Evolutionary conservation across 2,888 invertebrate genomes (phyloP), one percentile per base, ranked within the genome.

Genomic region (Seira ritae): DNA sequence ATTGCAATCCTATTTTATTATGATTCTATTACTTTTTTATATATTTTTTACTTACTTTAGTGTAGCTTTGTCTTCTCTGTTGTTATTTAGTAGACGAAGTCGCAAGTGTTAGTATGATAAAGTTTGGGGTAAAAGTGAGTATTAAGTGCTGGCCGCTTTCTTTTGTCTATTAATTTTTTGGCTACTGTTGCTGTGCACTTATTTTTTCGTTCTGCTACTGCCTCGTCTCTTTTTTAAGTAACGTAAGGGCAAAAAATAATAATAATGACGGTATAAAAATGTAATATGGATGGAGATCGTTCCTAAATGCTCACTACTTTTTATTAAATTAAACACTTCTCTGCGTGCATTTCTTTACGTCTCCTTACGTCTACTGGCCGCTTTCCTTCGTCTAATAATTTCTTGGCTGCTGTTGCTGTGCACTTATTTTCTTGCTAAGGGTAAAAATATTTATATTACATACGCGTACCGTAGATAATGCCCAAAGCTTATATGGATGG

Each of bases 371-470:
- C 65, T 76, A 68, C 76, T 76, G 76, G 68, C 76, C 76, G 68
- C 76, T 76, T 76, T 76, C 68, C 55, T 68, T 60, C 76, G 50
- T 42, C 42, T 65, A 37, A 73, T 74, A 74, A 74, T 74, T 74
- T 74, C 66, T 74, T 74, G 74, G 74, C 74, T 74, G 74, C 74
- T 74, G 74, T 74, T 74, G 74, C 74, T 74, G 74, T 74, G 74
- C 66, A 46, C 74, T 74, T 31, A 20, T 31, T 74, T 66, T 74
- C 71, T 60, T 73, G 37, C 71, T 73, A 70, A 73, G 73, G 73
- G 37, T 73, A 73, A 65, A 73, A 73, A 73, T 65, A 60, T 50
- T 50, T 50, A 37, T 62, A 68, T 37, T 19, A 65, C 10, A 73
- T 73, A 73, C 50, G 50, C 50, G 50, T 50, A 50, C 8, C 31